Base-by-base conservation (phyloP, 2,888 invertebrate genomes). In the Endomychus coccineus region DNA sequence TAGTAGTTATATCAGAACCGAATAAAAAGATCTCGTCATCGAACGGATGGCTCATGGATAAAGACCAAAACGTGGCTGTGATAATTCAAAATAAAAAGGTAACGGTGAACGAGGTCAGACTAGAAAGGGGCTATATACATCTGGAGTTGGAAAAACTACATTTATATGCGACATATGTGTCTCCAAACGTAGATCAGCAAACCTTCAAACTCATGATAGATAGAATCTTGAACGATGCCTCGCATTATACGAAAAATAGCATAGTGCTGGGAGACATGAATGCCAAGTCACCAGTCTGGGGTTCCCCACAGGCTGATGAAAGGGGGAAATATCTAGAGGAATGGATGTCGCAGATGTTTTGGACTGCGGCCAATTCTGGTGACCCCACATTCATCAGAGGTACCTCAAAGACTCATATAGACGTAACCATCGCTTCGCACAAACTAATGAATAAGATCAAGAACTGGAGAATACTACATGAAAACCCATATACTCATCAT, bases 261-360 rank as follows among this genome's bases (percentile, higher is more conserved):
- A 9, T 34, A 4, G 16, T 34, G 2, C 2, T 19, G 4, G 27
- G 34, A 9, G 34, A 34, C 10, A 7, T 34, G 7, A 34, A 34
- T 12, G 34, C 34, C 11, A 27, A 34, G 15, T 13, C 27, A 12
- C 17, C 2, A n/a, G 4, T 12, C 3, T 34, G 34, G 34, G 34
- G 34, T 7, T 10, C 34, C 11, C 17, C 17, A 2, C 14, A 14
- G 12, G 12, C 10, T 4, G 33, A 33, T n/a, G 11, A 16, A n/a
- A 33, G 33, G 11, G 34, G 34, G 6, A 16, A 12, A 17, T 25
- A 24, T n/a, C 4, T 34, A 3, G 17, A 24, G 9, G 27, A 34
- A 7, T 34, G 34, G 34, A 11, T 27, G 25, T 10, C 34, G 13
- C 21, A 35, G 22, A 2, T 35, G 12, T 5, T 1, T 3, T 21